Conservation (phyloP, 2,113 vertebrate genomes). For the Oreochromis tanganicae region DNA sequence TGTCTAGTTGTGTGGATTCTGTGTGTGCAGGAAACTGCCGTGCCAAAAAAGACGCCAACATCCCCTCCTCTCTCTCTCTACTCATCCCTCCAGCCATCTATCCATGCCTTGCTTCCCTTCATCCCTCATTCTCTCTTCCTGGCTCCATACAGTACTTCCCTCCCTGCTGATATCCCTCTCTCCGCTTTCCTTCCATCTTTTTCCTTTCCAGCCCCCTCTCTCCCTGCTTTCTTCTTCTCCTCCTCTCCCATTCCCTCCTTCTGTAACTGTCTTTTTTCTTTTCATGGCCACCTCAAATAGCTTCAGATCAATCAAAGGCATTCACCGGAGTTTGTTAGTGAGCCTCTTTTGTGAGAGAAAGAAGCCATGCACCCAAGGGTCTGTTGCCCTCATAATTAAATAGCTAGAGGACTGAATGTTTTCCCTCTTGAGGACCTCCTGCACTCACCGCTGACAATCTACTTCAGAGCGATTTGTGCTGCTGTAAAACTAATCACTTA, state of each 20-base stretch:
- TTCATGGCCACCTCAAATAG: conserved; percentile 40
- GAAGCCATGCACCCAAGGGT: conserved; percentile 32
- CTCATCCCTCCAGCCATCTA: conserved; percentile 10
- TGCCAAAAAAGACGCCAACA: conserved; percentile 14
- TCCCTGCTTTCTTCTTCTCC: not conserved
- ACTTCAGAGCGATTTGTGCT: conserved; percentile 32
- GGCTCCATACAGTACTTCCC: not conserved
- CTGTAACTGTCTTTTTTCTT: conserved; percentile 45
- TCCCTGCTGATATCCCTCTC: not conserved
- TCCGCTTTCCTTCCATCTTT: not conserved
- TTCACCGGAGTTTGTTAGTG: conserved; percentile 58
- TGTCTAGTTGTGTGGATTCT: not conserved
- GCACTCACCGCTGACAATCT: conserved; percentile 27
- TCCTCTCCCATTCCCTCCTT: not conserved
- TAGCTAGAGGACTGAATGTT: conserved; percentile 52
- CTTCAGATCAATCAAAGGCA: conserved; percentile 60
- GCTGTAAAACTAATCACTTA: conserved; percentile 60
- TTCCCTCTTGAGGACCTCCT: conserved; percentile 25
- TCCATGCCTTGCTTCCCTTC: conserved; percentile 11
- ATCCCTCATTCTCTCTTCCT: conserved; percentile 19
- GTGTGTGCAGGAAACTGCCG: conserved; percentile 22
- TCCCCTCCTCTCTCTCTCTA: not conserved
- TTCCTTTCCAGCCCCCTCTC: not conserved
- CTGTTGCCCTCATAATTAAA: conserved; percentile 59
- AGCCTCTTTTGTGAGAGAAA: conserved; percentile 34